Evolutionary conservation across 1,140 invertebrate species (phyloP).

Genomic region (Pseudomyrmex sp.): DNA sequence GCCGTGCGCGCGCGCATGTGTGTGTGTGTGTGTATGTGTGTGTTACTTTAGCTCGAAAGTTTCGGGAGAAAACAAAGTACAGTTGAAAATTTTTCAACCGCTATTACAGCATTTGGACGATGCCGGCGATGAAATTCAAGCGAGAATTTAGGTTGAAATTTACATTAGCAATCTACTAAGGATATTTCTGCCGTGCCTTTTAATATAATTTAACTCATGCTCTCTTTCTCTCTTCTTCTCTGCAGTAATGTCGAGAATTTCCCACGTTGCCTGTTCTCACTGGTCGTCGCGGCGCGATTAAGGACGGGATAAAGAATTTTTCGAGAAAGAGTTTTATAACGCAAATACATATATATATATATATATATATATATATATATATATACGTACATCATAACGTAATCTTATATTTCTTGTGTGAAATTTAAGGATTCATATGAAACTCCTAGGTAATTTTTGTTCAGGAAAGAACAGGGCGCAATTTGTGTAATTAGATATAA

Average conservation of each 20-base stretch:
- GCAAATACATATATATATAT: neutral
- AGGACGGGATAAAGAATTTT: constrained; percentile 53
- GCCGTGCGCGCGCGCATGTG: neutral
- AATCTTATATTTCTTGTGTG: constrained; percentile 8
- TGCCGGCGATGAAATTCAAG: constrained; percentile 50
- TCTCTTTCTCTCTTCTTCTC: too few relatives aligned
- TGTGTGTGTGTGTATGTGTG: neutral
- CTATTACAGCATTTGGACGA: constrained; percentile 22
- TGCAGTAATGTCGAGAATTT: constrained; percentile 51
- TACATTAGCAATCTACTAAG: constrained; percentile 60
- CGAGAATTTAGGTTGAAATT: constrained; percentile 55
- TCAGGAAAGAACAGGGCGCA: neutral
- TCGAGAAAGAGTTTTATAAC: constrained; percentile 31
- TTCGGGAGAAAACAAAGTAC: constrained; percentile 33
- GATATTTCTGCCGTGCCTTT: constrained; percentile 52
- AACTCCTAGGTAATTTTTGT: neutral
- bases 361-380: too few relatives aligned
- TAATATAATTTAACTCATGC: constrained; percentile 54
- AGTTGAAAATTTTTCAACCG: constrained; percentile 51
- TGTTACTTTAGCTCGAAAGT: constrained; percentile 32
- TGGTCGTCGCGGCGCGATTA: constrained; percentile 32
- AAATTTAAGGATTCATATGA: neutral
- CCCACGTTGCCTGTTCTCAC: constrained; percentile 35
- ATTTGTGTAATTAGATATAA: constrained; percentile 49
- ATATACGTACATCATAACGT: too few relatives aligned